Conservation (phyloP, 53 echinoderm and acorn worm species). For the Stichopus horrens region DNA sequence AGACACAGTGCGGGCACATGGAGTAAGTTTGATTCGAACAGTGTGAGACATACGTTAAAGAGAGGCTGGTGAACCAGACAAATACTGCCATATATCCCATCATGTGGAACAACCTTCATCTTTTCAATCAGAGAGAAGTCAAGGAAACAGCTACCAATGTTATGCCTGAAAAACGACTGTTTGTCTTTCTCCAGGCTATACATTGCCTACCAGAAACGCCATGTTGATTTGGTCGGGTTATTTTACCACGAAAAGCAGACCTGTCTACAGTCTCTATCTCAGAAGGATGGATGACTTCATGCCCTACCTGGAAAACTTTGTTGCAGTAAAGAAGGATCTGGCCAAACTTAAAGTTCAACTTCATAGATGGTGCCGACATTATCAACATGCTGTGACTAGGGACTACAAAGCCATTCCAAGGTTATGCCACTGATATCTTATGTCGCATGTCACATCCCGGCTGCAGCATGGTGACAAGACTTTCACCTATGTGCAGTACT, state of each 20-base stretch:
- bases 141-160: constrained; percentile 16
- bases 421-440: constrained; percentile 45
- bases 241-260: constrained; percentile 33
- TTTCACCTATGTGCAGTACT: no score
- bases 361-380: constrained; percentile 41
- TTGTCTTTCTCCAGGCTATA: constrained; percentile 29
- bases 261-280: constrained; percentile 13
- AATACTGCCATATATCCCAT: constrained; percentile 14
- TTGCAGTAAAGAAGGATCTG: not conserved
- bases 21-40: constrained; percentile 20
- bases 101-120: constrained; percentile 40
- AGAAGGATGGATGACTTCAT: constrained; percentile 41
- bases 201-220: constrained; percentile 42
- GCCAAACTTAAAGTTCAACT: not conserved
- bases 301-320: constrained; percentile 25
- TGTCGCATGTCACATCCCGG: constrained; percentile 21
- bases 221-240: constrained; percentile 22
- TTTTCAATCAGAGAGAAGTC: constrained; percentile 40
- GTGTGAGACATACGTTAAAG: constrained; percentile 28
- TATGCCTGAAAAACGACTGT: constrained; percentile 25
- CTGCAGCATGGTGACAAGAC: not conserved
- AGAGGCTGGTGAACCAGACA: constrained; percentile 29
- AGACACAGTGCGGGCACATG: constrained; percentile 22
- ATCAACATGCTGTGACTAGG: constrained; percentile 37
- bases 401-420: constrained; percentile 39